Evolutionary conservation across 2,888 invertebrate species (phyloP).

Genomic region (Temnothorax unifasciatus): DNA sequence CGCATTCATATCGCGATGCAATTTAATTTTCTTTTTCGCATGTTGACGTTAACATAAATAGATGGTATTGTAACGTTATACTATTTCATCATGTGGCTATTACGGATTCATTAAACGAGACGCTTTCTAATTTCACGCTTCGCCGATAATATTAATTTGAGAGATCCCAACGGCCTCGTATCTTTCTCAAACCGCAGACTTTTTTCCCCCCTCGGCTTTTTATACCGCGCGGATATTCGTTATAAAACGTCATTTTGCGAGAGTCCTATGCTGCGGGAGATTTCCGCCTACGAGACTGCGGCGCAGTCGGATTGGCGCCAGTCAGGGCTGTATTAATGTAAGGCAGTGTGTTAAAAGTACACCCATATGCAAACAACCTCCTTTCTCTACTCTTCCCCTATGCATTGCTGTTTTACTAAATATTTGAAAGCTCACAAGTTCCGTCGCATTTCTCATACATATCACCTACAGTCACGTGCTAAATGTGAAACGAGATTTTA

Average conservation of each 20-base stretch:
- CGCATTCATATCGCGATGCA: background rate
- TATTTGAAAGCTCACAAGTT: slow-evolving; percentile 31
- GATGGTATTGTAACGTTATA: slow-evolving; percentile 5
- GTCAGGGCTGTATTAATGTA: slow-evolving; percentile 66
- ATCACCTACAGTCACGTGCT: too few relatives aligned
- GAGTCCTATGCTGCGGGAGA: slow-evolving; percentile 53
- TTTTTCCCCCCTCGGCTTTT: background rate
- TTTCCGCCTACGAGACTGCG: slow-evolving; percentile 72
- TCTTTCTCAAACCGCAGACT: background rate
- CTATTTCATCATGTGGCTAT: background rate
- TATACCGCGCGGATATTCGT: background rate
- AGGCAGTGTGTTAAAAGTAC: slow-evolving; percentile 49
- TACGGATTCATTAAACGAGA: background rate
- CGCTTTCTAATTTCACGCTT: slow-evolving; percentile 22
- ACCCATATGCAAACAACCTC: slow-evolving; percentile 38
- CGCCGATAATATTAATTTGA: slow-evolving; percentile 40
- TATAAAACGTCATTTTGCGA: slow-evolving; percentile 47
- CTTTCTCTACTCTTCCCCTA: background rate
- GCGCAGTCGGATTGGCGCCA: slow-evolving; percentile 74
- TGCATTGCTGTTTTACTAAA: slow-evolving; percentile 1
- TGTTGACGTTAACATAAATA: background rate
- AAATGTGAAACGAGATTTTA: background rate
- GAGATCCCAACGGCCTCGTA: background rate
- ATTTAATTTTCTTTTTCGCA: background rate
- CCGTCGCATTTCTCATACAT: background rate